Base-by-base conservation (phyloP, 2,888 invertebrate genomes). In the Drosophila hawaiiensis region DNA sequence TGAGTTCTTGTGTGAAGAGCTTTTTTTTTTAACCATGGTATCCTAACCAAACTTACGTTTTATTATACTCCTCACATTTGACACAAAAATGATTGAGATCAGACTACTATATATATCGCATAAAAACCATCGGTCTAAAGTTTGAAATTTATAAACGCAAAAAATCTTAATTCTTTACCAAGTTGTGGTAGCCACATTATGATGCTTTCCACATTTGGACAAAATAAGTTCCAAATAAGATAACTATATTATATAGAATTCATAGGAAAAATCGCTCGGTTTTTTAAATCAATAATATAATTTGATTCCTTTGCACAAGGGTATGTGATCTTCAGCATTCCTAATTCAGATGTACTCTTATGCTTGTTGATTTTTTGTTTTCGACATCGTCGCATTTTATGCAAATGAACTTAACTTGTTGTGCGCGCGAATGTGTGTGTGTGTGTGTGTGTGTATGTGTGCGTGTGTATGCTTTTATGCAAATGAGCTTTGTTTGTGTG, bases 361-460 rank as follows among this genome's bases (percentile, higher is more conserved):
- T 16, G 47, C 55, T 56, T 64, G n/a, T 12, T 39, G 22, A 5
- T 41, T 55, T 25, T 53, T 47, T 39, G 60, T 74, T 63, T 76
- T 76, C 35, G 35, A 31, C 59, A 73, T 52, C 82, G 61, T 77
- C 70, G 78, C 77, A 75, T 86, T 89, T 89, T 70, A 86, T 86
- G 84, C 82, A 87, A 88, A 88, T 85, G 69, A 84, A 87, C 72
- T 84, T 77, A 80, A 80, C 76, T 80, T 73, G 64, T 66, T 77
- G 62, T 78, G 67, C 33, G 43, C 9, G 22, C 16, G 16, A 28
- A 37, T 50, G 14, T 53, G 19, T 52, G 29, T 16, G 22, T 29
- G 7, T 25, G 39, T 33, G 12, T 61, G 25, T 50, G 14, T 52
- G n/a, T 43, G 35, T 16, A 16, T 14, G 9, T 43, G 39, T 50